A percentile compares a stretch with the other conserved stretches of the same genome.
Evolutionary conservation across 2,113 vertebrate species (phyloP).

Genomic region (cattle (Bos taurus)): ARS-UCD2.0 NC_037345.1:60917001-60917500

Average conservation of each 20-base stretch:
- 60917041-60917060: slow-evolving; percentile 28
- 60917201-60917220: accelerated
- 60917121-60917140: slow-evolving; percentile 20
- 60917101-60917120: slow-evolving; percentile 20
- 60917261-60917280: neutral
- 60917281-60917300: neutral
- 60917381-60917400: neutral
- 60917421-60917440: neutral
- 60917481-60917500: neutral
- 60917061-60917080: slow-evolving; percentile 59
- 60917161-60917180: neutral
- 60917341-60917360: neutral
- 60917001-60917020: accelerated
- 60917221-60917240: slow-evolving; percentile 15
- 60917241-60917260: neutral
- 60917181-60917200: slow-evolving; percentile 21
- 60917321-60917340: neutral
- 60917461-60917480: neutral
- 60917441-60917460: neutral
- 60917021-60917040: accelerated
- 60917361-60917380: neutral
- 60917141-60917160: slow-evolving; percentile 15
- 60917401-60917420: neutral
- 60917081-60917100: slow-evolving; percentile 55
- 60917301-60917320: accelerated